Evolutionary conservation across 35 echinoderm and acorn worm genomes (phyloP).

Genomic region (Antedon bifida): DNA sequence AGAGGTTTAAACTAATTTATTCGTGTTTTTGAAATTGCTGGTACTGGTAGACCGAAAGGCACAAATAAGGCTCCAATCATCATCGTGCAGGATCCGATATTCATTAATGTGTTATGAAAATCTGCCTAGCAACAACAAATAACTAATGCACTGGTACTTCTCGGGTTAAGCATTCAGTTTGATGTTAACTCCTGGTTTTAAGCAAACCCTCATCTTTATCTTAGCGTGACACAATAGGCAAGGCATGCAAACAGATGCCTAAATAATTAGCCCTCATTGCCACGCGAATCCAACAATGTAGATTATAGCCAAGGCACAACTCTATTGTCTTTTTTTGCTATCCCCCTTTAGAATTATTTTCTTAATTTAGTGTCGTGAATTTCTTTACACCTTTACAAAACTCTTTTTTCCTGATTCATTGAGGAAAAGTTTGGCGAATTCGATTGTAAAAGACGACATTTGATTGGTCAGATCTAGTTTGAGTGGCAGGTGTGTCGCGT

Average conservation of each 20-base stretch:
- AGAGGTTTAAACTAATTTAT: too few relatives aligned
- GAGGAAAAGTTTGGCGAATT: neutral
- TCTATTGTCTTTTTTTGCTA: neutral
- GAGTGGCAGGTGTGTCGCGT: neutral
- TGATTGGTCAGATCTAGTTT: neutral
- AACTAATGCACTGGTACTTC: too few relatives aligned
- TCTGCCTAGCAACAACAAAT: too few relatives aligned
- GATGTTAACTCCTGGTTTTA: too few relatives aligned
- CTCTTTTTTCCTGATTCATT: neutral
- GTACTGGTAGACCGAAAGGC: too few relatives aligned
- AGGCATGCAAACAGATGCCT: neutral
- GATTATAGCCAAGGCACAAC: neutral
- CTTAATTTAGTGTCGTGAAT: neutral
- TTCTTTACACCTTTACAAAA: neutral
- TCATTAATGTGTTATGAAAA: too few relatives aligned
- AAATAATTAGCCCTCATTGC: neutral
- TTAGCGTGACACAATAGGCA: neutral
- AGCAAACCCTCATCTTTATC: too few relatives aligned
- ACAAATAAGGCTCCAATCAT: too few relatives aligned
- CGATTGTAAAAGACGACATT: neutral
- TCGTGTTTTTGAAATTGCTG: too few relatives aligned
- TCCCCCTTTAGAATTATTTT: neutral
- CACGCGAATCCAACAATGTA: neutral
- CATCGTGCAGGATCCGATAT: too few relatives aligned
- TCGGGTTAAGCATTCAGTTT: too few relatives aligned